Percentiles rank a stretch among this genome's conserved stretches.
Evolutionary conservation across 2,797 vertebrate genomes (phyloP).

Genomic region (Protonibea diacanthus): DNA sequence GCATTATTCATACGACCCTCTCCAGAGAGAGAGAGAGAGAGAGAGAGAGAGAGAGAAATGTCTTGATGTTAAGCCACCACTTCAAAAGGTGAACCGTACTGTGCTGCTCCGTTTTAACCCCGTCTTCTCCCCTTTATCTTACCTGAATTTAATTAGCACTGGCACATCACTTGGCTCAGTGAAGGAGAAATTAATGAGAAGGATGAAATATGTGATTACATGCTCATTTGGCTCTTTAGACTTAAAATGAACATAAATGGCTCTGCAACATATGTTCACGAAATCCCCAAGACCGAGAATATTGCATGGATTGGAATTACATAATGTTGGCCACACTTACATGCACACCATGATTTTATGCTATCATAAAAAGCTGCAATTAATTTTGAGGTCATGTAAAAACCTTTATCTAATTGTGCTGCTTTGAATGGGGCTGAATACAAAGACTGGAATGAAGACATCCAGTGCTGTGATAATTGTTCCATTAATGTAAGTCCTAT

Average conservation of each 20-base stretch:
- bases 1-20: conserved; percentile 40
- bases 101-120: conserved; percentile 47
- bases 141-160: conserved; percentile 67
- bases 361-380: conserved; percentile 25
- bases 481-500: conserved; percentile 23
- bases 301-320: conserved; percentile 3
- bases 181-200: conserved; percentile 58
- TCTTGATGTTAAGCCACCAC: conserved; percentile 27
- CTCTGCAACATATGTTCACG: background rate
- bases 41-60: background rate
- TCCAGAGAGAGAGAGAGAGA: conserved; percentile 12
- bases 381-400: conserved; percentile 33
- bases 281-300: conserved; percentile 21
- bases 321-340: conserved; percentile 16
- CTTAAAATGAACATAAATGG: conserved; percentile 49
- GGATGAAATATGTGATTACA: conserved; percentile 64
- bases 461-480: conserved; percentile 18
- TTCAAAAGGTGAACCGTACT: conserved; percentile 47
- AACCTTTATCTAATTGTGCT: conserved; percentile 42
- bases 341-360: background rate
- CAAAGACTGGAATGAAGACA: conserved; percentile 27
- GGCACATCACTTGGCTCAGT: conserved; percentile 41
- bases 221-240: conserved; percentile 50
- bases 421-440: conserved; percentile 33
- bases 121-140: conserved; percentile 43